phyloP scores from a whole-genome alignment of 2,113 vertebrate genomes.

The Tachysurus fulvidraco region DNA sequence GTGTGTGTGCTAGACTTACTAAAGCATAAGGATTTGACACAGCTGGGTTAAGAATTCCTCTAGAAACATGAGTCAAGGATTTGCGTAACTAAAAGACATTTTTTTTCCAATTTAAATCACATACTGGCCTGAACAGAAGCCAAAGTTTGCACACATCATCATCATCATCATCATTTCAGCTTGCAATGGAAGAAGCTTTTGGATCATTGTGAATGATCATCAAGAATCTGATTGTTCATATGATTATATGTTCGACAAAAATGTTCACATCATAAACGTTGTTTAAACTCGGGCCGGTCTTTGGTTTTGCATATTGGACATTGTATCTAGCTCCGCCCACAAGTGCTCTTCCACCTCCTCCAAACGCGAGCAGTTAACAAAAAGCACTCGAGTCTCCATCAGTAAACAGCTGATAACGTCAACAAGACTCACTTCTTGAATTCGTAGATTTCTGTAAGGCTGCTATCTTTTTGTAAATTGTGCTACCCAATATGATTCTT shows the following conservation, averaged over 20 bases:
- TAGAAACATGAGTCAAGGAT: not conserved
- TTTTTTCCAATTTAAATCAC: not conserved
- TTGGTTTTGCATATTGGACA: not conserved
- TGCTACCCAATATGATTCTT: not conserved
- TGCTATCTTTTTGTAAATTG: too few species aligned
- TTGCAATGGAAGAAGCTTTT: not conserved
- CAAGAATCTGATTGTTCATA: not conserved
- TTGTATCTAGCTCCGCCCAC: not conserved
- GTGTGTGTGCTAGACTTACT: conserved; percentile 15
- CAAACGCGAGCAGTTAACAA: not conserved
- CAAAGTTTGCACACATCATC: not conserved
- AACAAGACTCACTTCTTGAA: too few species aligned
- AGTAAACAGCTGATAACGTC: too few species aligned
- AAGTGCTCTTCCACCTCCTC: not conserved
- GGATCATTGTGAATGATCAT: not conserved
- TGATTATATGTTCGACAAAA: not conserved
- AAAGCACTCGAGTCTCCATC: not conserved
- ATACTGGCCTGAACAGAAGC: not conserved
- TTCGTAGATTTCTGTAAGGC: too few species aligned
- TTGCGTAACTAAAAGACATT: not conserved
- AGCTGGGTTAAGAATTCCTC: conserved; percentile 22
- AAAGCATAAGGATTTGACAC: not conserved
- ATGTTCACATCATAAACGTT: not conserved
- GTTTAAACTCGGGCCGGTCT: not conserved
- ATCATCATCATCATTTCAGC: not conserved